Evolutionary conservation across 2,888 invertebrate species (phyloP), one percentile per base, ranked within the genome.

Genomic region (Notodonta ziczac): DNA sequence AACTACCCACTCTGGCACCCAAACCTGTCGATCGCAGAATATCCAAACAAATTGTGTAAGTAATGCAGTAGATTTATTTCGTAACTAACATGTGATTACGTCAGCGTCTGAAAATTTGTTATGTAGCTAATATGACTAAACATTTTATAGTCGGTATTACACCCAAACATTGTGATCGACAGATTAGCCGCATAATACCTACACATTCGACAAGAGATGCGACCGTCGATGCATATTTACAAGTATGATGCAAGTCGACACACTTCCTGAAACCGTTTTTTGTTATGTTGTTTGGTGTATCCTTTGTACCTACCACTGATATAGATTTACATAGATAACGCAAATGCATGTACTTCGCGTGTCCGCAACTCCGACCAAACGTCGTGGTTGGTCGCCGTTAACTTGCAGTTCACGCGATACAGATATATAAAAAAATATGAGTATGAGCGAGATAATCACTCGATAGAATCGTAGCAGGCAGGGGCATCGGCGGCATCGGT

Each of bases 61-160:
- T 53, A 16, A 59, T 57, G 44, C 24, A 60, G 59, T 72, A 65
- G 63, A 72, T 67, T 68, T 71, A 66, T 66, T 67, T 66, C 62
- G 62, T 56, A 67, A 63, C 50, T 65, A 63, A 64, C 67, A 53
- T 57, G 48, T 63, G 62, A 57, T 81, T 77, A 78, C 80, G 81
- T 81, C 76, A 80, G 60, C 73, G 80, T 78, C 80, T 80, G 74
- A 75, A 81, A 73, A 81, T 81, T 62, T 73, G 66, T 62, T 69
- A 66, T 64, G 67, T 32, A 4, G 35, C 7, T 60, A 68, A 62
- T 66, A 66, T 73, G 66, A 64, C 67, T 69, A 70, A 66, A 72
- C 61, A 62, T 39, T 63, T 60, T 61, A 53, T 57, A 40, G 16
- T 57, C 52, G 16, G 42, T 56, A 59, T 48, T 54, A 52, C 48